A percentile compares a stretch with the other conserved stretches of the same genome.
These are phyloP conservation scores for Drosophila sturtevanti DNA, from an alignment of 1,140 invertebrate species.

Conservation along the genomic window DNA sequence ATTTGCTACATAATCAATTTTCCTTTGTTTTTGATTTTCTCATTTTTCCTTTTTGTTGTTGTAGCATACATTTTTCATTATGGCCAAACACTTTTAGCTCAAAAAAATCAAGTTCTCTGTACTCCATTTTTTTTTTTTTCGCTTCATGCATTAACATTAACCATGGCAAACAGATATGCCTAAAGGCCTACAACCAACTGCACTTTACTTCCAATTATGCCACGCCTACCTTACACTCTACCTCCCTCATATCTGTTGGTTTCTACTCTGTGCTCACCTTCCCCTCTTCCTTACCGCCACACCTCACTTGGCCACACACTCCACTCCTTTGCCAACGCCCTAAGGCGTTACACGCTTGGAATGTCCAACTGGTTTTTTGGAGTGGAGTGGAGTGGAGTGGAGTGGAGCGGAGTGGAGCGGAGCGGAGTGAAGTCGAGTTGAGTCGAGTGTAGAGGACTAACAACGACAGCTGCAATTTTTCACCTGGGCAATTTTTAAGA, in stretches of 20 bases:
- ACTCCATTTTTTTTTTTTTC: not conserved
- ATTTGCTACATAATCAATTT: too few relatives aligned
- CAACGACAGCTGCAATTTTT: constrained; percentile 82
- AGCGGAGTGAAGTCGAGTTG: not conserved
- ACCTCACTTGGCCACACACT: not conserved
- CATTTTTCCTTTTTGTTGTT: too few relatives aligned
- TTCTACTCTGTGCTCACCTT: too few relatives aligned
- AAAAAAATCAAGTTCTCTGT: constrained; percentile 7
- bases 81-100: not conserved
- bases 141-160: constrained; percentile 9
- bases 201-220: constrained; percentile 55
- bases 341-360: constrained; percentile 34
- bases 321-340: not conserved
- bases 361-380: constrained; percentile 37
- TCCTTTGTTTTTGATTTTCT: too few relatives aligned
- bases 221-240: not conserved
- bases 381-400: not conserved
- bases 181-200: constrained; percentile 58
- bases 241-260: too few relatives aligned
- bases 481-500: constrained; percentile 81
- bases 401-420: constrained; percentile 4
- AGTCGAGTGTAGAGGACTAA: constrained; percentile 49
- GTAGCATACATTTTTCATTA: constrained; percentile 1
- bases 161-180: constrained; percentile 12
- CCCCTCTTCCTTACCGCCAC: constrained; percentile 7